These are phyloP conservation scores for Drosophila paracracens DNA, from an alignment of 2,888 invertebrate species.

Conservation along the genomic window DNA sequence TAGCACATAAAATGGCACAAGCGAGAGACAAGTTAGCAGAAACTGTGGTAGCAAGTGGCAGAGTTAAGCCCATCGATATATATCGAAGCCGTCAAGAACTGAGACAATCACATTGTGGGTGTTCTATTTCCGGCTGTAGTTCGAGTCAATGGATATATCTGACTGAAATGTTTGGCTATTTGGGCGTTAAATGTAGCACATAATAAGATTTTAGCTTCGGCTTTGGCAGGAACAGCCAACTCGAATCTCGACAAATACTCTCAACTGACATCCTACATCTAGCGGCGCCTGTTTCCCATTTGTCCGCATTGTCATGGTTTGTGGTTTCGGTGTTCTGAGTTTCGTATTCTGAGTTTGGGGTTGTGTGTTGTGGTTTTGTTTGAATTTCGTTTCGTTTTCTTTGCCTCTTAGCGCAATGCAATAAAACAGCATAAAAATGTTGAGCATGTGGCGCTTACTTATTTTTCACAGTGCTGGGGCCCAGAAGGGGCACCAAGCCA, in stretches of 20 bases:
- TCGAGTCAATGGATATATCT: conserved; percentile 45
- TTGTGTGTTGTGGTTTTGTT: conserved; percentile 21
- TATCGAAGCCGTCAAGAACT: conserved; percentile 7
- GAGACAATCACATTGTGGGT: conserved; percentile 33
- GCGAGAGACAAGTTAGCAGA: neutral
- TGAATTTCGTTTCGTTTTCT: conserved; percentile 41
- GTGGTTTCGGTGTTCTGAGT: neutral
- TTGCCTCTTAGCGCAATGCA: conserved; percentile 71
- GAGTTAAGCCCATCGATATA: conserved; percentile 12
- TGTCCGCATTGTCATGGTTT: conserved; percentile 37
- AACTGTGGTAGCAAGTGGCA: neutral
- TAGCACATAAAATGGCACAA: conserved; percentile 46
- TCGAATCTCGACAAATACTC: conserved; percentile 3
- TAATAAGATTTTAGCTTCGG: conserved; percentile 67
- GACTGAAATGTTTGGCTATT: conserved; percentile 56
- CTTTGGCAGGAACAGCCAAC: conserved; percentile 8
- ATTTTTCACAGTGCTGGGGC: conserved; percentile 39
- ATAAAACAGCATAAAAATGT: conserved; percentile 79
- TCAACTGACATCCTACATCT: conserved; percentile 5
- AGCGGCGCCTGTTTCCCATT: conserved; percentile 7
- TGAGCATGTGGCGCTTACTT: conserved; percentile 76
- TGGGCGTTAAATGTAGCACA: conserved; percentile 78
- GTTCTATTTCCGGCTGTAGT: conserved; percentile 35
- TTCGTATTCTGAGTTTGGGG: neutral
- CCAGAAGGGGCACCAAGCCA: neutral